A percentile compares a stretch with the other conserved stretches of the same genome.
Conservation (phyloP, 30 jellyfish, hydroid and myxozoan species). For the Catostylus mosaicus region DNA sequence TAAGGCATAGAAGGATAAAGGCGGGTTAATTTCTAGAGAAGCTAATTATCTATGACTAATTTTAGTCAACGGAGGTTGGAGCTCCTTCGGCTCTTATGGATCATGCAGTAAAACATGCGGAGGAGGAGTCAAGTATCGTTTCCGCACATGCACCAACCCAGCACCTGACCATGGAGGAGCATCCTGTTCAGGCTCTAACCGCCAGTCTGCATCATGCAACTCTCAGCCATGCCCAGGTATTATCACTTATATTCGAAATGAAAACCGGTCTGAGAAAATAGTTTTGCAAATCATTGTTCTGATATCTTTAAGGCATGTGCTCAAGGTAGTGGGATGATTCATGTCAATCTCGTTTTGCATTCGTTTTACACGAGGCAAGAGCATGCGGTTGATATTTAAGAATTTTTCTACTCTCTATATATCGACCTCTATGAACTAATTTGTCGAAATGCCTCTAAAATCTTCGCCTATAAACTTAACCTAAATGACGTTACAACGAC, state of each 20-base stretch:
- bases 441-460: too few species aligned
- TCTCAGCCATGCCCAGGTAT: conserved; percentile 48
- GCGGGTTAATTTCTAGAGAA: too few species aligned
- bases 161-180: conserved; percentile 47
- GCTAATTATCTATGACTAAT: neutral
- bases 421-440: too few species aligned
- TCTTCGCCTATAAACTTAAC: too few species aligned
- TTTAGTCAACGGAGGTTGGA: conserved; percentile 30
- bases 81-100: conserved; percentile 14
- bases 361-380: too few species aligned
- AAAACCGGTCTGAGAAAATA: neutral
- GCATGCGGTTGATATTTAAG: neutral
- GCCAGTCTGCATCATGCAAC: conserved; percentile 3
- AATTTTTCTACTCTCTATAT: too few species aligned
- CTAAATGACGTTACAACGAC: too few species aligned
- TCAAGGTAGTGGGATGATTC: too few species aligned
- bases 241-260: neutral
- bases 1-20: too few species aligned
- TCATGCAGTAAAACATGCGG: conserved; percentile 34
- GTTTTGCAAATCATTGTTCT: too few species aligned
- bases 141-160: conserved; percentile 30
- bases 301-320: too few species aligned
- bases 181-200: neutral
- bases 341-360: too few species aligned
- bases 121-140: conserved; percentile 43